Conservation (phyloP, 2,113 vertebrate species). For the Vulpes vulpes region DNA sequence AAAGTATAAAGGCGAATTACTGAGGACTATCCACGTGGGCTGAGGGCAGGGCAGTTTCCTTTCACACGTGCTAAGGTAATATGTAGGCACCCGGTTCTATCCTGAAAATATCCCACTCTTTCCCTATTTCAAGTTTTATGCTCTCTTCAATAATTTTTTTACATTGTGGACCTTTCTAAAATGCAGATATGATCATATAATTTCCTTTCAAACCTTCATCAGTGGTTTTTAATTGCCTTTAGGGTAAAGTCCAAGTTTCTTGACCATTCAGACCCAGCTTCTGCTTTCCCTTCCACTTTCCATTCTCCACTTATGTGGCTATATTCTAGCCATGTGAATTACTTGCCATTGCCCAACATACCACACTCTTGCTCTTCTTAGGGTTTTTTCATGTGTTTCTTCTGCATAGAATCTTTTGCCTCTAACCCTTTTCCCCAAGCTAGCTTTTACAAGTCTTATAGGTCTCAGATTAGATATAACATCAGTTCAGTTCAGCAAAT, state of each 20-base stretch:
- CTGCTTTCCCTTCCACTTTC: slow-evolving; percentile 15
- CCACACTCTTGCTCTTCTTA: not conserved
- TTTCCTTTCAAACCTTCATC: slow-evolving; percentile 39
- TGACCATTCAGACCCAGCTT: not conserved
- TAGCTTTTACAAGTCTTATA: slow-evolving; percentile 24
- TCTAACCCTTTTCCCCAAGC: not conserved
- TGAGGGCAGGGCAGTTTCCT: not conserved
- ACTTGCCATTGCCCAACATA: not conserved
- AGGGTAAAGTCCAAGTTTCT: slow-evolving; percentile 51
- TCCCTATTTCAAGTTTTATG: not conserved
- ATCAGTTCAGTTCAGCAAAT: slow-evolving; percentile 50
- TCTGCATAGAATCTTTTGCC: not conserved
- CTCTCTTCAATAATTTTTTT: not conserved
- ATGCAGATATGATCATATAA: slow-evolving; percentile 11
- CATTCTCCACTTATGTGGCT: not conserved
- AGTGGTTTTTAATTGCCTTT: slow-evolving; percentile 7
- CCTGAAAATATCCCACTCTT: not conserved
- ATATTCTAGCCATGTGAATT: not conserved
- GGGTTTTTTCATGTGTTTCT: not conserved
- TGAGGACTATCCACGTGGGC: not conserved
- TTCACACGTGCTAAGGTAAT: not conserved
- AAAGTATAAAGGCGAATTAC: not conserved
- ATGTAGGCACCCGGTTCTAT: not conserved
- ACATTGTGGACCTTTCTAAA: not conserved
- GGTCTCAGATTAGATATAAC: not conserved